phyloP scores from a whole-genome alignment of 2,888 invertebrate genomes.

The Drosophila sordidapex region DNA sequence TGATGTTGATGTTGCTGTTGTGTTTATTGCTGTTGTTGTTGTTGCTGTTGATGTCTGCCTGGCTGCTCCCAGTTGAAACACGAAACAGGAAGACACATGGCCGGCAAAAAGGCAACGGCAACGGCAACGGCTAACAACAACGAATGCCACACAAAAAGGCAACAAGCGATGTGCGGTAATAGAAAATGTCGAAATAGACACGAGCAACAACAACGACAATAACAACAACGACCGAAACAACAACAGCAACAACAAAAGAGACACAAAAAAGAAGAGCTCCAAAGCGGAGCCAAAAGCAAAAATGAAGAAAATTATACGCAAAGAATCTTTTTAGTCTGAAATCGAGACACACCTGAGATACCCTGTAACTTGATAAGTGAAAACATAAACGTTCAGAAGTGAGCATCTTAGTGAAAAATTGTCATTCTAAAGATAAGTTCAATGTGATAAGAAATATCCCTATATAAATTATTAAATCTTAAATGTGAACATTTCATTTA shows the following conservation, averaged over 20 bases:
- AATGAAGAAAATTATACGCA: conserved; percentile 46
- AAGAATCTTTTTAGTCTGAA: conserved; percentile 15
- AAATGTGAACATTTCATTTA: not conserved
- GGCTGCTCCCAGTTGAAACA: conserved; percentile 33
- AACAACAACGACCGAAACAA: not conserved
- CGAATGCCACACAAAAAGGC: conserved; percentile 33
- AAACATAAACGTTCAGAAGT: not conserved
- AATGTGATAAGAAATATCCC: not conserved
- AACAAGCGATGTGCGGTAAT: conserved; percentile 73
- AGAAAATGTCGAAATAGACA: conserved; percentile 76
- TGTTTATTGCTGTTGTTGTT: not conserved
- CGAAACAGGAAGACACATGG: conserved; percentile 64
- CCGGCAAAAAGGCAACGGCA: conserved; percentile 36
- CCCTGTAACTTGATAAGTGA: conserved; percentile 8
- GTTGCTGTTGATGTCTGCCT: conserved; percentile 4
- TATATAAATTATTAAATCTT: not conserved
- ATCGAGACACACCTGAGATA: conserved; percentile 13
- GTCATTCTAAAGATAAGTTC: fast-evolving
- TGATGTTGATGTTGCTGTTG: too few species aligned
- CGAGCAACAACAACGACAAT: conserved; percentile 18
- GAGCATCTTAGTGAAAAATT: not conserved
- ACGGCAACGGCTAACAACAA: conserved; percentile 24
- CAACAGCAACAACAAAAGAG: not conserved
- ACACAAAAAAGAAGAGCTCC: conserved; percentile 17
- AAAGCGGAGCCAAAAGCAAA: conserved; percentile 45